Evolutionary conservation across 2,113 vertebrate species (phyloP), one percentile per base, ranked within the genome.

Genomic region (Hyaena hyaena): DNA sequence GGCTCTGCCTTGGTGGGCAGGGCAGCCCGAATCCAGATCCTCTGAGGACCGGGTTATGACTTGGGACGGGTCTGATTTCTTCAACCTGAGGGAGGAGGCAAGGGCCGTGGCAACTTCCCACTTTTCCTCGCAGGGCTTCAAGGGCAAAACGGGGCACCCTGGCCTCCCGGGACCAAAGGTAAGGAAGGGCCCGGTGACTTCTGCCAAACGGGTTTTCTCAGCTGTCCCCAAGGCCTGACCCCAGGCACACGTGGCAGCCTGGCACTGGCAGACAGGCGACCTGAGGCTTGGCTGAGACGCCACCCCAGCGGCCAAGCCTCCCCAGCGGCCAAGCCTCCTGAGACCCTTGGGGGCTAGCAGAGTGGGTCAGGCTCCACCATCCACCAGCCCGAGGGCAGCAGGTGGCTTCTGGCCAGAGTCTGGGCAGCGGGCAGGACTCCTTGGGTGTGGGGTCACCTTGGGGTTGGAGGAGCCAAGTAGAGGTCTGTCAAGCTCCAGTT

Each of bases 141-240:
- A 99, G 93, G 99, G 99, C 68, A 99, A 99, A 96, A 98, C 99
- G 0, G 99, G 99, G 15, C 99, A 99, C 33, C 99, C 99, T 0
- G 99, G 99, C 50, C 98, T 99, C 3, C 99, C 99, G 0, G 99
- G 99, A 83, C 98, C 97, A 0, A 99, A 99, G 98, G 99, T 99
- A 96, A 80, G 97, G 4, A 96, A 80, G 97, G 4, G 21, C 33
- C 43, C 43, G 45, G 55, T 7, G n/a, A 43, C 90, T 28, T 79
- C 21, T 24, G 23, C 79, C 48, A 53, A 21, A 21, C 2, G 15
- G 80, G 1, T 50, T n/a, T 91, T 90, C 66, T 39, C 65, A 24
- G 90, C 39, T 81, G 10, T 83, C 17, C 16, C 28, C 1, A 3
- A 74, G 68, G 2, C 92, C 73, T 55, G 55, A 43, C 10, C 16